Conservation (phyloP, 2,888 invertebrate genomes). For the Euzetes globulus region DNA sequence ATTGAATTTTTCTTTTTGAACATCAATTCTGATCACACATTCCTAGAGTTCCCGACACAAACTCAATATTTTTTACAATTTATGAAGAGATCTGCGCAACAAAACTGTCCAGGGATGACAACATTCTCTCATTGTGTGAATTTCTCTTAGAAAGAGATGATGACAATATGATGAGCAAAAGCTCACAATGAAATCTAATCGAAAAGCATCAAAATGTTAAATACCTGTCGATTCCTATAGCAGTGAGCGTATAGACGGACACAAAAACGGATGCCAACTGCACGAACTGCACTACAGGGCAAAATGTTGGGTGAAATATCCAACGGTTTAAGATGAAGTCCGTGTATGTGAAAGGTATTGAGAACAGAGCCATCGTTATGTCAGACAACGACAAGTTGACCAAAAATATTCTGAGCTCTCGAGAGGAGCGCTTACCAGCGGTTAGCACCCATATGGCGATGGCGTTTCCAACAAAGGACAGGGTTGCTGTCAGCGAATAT, state of each 20-base stretch:
- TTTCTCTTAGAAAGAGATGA: no score
- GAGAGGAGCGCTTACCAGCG: constrained; percentile 47
- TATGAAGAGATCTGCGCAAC: no score
- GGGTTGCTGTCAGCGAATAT: constrained; percentile 50
- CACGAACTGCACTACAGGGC: constrained; percentile 51
- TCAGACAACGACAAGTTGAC: constrained; percentile 76
- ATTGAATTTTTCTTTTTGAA: no score
- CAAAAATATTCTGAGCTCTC: constrained; percentile 56
- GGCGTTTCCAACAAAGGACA: constrained; percentile 50
- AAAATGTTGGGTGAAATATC: constrained; percentile 52
- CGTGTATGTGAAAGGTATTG: constrained; percentile 72
- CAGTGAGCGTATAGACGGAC: constrained; percentile 51
- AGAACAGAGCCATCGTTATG: constrained; percentile 77
- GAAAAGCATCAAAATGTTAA: no score
- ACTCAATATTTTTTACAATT: no score
- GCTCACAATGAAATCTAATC: no score
- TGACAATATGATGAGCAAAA: no score
- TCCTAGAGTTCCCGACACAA: no score
- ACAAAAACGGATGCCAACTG: constrained; percentile 50
- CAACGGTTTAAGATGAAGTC: constrained; percentile 45
- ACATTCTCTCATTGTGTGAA: no score
- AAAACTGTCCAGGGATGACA: no score
- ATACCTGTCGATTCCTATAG: constrained; percentile 49
- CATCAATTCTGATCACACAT: no score
- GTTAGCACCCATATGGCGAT: constrained; percentile 51